These are phyloP conservation scores for Heteropelma amictum DNA, from an alignment of 2,888 invertebrate genomes.

Conservation along the genomic window DNA sequence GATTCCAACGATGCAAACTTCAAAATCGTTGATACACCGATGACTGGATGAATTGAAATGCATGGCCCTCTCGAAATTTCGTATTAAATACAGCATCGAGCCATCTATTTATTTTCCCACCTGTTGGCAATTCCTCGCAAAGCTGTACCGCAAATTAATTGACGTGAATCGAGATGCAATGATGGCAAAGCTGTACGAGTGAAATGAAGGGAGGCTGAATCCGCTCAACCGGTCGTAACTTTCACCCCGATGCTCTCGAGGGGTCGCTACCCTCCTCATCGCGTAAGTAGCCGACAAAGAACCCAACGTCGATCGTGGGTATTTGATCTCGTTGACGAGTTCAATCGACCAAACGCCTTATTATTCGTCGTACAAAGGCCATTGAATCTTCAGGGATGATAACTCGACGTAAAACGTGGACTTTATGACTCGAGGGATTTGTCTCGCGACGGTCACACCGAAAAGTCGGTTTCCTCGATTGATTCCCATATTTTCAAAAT, in stretches of 20 bases:
- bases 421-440: too few relatives aligned
- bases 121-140: conserved; percentile 61
- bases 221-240: conserved; percentile 43
- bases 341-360: background rate
- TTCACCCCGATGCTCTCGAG: conserved; percentile 32
- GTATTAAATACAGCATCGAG: conserved; percentile 28
- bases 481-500: too few relatives aligned
- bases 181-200: background rate
- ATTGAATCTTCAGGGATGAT: too few relatives aligned
- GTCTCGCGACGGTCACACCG: too few relatives aligned
- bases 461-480: too few relatives aligned
- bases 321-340: conserved; percentile 12
- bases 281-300: conserved; percentile 18
- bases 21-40: too few relatives aligned
- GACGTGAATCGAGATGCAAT: background rate
- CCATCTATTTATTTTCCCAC: conserved; percentile 53
- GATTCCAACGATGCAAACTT: too few relatives aligned
- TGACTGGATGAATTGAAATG: too few relatives aligned
- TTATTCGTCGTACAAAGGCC: too few relatives aligned
- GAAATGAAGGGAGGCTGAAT: conserved; percentile 42
- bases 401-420: too few relatives aligned
- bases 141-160: conserved; percentile 66
- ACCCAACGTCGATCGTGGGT: background rate
- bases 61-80: too few relatives aligned
- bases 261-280: conserved; percentile 13